Conservation (phyloP, 2,113 vertebrate species). For the Solea senegalensis region DNA sequence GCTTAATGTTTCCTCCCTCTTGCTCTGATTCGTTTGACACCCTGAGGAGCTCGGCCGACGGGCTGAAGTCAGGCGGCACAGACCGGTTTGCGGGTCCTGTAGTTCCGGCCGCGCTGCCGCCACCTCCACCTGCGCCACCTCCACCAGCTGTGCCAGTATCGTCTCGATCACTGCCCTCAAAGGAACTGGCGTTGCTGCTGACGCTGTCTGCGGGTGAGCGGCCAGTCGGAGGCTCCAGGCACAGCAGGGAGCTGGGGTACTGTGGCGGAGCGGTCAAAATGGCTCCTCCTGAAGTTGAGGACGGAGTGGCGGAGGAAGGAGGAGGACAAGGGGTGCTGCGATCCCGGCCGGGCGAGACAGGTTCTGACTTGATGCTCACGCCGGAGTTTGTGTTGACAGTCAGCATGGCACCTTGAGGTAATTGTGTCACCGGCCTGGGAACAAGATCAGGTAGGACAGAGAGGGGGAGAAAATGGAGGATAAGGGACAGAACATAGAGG, state of each 20-base stretch:
- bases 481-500: slow-evolving; percentile 30
- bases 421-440: slow-evolving; percentile 88
- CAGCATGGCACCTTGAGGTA: slow-evolving; percentile 90
- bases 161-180: slow-evolving; percentile 91
- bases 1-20: slow-evolving; percentile 89
- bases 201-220: slow-evolving; percentile 92
- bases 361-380: slow-evolving; percentile 97
- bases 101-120: slow-evolving; percentile 53
- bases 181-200: slow-evolving; percentile 94
- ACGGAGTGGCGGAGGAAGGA: slow-evolving; percentile 64
- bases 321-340: slow-evolving; percentile 87
- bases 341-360: slow-evolving; percentile 92
- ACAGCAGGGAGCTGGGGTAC: slow-evolving; percentile 84
- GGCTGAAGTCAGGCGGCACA: slow-evolving; percentile 83
- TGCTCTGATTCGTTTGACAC: slow-evolving; percentile 84
- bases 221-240: slow-evolving; percentile 87
- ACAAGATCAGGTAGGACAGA: slow-evolving; percentile 22
- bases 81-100: slow-evolving; percentile 74
- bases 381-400: slow-evolving; percentile 92
- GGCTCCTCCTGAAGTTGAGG: slow-evolving; percentile 68
- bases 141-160: slow-evolving; percentile 70
- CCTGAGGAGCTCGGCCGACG: slow-evolving; percentile 85
- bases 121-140: slow-evolving; percentile 69
- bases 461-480: slow-evolving; percentile 26
- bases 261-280: slow-evolving; percentile 72